These are phyloP conservation scores for Formica exsecta DNA, from an alignment of 1,140 invertebrate genomes.

Conservation along the genomic window DNA sequence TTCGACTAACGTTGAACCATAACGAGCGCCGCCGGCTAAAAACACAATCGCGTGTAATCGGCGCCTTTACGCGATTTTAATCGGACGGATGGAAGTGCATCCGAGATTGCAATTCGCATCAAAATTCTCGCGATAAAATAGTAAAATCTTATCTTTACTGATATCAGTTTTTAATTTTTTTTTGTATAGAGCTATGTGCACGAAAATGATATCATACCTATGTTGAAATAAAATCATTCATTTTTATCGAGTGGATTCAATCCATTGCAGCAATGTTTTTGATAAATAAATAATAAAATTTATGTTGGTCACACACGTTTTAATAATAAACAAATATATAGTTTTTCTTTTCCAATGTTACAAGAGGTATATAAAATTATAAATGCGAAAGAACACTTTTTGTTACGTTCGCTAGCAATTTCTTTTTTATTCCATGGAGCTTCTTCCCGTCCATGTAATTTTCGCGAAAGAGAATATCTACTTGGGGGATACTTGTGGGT, in stretches of 20 bases:
- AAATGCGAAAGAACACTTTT: background rate
- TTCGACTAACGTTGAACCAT: constrained; percentile 1
- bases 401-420: background rate
- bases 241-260: background rate
- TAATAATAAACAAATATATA: background rate
- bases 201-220: background rate
- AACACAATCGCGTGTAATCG: constrained; percentile 32
- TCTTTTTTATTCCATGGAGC: background rate
- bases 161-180: background rate
- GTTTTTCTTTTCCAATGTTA: too few species aligned
- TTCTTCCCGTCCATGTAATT: background rate
- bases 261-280: background rate
- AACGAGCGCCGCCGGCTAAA: constrained; percentile 30
- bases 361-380: background rate
- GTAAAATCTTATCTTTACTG: constrained; percentile 11
- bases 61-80: constrained; percentile 47
- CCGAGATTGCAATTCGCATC: background rate
- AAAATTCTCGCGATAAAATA: constrained; percentile 38
- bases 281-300: background rate
- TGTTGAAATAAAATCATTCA: background rate
- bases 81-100: constrained; percentile 3
- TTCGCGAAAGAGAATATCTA: constrained; percentile 2
- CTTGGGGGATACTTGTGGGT: constrained; percentile 18
- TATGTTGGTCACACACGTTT: background rate
- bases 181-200: background rate